phyloP scores from a whole-genome alignment of 2,113 vertebrate genomes.

The Bubo bubo region DNA sequence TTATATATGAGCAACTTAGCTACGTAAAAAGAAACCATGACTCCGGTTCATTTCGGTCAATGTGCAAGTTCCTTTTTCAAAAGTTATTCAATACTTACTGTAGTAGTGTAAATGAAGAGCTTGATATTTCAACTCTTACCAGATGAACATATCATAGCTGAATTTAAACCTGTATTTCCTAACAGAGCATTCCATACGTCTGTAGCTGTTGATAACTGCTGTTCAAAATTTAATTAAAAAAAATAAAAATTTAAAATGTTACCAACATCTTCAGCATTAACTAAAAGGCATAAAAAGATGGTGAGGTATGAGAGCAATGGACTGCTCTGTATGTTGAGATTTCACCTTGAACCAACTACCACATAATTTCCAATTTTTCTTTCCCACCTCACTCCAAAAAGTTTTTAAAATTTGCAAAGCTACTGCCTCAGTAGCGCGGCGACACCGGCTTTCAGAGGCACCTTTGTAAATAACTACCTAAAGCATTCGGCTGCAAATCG shows the following conservation, averaged over 20 bases:
- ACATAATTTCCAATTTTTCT: not conserved
- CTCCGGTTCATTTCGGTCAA: not conserved
- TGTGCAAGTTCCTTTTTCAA: not conserved
- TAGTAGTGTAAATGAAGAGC: not conserved
- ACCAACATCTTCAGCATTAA: not conserved
- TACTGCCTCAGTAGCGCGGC: not conserved
- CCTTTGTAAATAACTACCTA: conserved; percentile 4
- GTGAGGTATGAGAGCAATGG: conserved; percentile 15
- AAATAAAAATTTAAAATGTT: not conserved
- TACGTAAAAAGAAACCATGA: not conserved
- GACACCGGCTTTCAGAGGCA: not conserved
- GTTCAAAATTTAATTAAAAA: not conserved
- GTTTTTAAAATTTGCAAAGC: not conserved
- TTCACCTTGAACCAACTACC: not conserved
- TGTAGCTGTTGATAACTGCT: not conserved
- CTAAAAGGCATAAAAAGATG: not conserved
- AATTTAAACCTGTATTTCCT: conserved; percentile 25
- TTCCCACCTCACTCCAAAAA: not conserved
- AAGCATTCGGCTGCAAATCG: conserved; percentile 39
- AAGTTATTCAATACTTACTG: not conserved
- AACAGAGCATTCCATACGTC: not conserved
- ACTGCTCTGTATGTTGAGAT: not conserved
- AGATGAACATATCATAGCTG: not conserved
- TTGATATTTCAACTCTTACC: not conserved
- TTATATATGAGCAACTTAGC: not conserved